Evolutionary conservation across 2,113 vertebrate species (phyloP).

Genomic region (Pseudorectes ferrugineus): DNA sequence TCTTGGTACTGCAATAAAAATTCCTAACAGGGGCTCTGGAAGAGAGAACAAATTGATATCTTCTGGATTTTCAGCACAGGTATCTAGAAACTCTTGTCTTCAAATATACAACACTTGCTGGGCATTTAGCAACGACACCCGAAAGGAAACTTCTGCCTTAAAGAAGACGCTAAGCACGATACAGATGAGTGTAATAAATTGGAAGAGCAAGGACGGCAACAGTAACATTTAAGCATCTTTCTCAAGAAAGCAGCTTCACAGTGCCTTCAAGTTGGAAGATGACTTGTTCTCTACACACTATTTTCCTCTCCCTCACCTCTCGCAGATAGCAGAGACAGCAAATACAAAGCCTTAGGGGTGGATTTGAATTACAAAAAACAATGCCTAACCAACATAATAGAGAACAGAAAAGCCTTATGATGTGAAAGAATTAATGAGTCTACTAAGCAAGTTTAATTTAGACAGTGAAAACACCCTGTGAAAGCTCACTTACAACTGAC

Average conservation of each 20-base stretch:
- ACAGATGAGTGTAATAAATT: background rate
- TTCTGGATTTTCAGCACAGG: background rate
- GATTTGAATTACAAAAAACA: background rate
- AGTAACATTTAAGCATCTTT: background rate
- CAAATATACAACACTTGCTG: background rate
- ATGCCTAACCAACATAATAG: background rate
- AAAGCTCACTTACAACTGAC: background rate
- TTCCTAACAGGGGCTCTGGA: background rate
- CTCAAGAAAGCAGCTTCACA: background rate
- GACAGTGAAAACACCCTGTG: background rate
- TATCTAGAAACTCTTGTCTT: background rate
- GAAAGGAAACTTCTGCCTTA: background rate
- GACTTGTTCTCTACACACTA: background rate
- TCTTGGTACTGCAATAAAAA: background rate
- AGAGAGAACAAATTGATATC: background rate
- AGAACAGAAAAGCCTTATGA: background rate
- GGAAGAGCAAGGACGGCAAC: background rate
- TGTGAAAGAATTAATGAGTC: background rate
- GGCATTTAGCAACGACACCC: background rate
- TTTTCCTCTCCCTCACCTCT: background rate
- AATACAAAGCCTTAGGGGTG: background rate
- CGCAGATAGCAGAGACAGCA: background rate
- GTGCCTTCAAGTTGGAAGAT: background rate
- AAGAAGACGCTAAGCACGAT: accelerated
- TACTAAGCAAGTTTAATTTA: background rate